Conservation (phyloP, 2,113 vertebrate genomes). For the Aspidoscelis tigris region DNA sequence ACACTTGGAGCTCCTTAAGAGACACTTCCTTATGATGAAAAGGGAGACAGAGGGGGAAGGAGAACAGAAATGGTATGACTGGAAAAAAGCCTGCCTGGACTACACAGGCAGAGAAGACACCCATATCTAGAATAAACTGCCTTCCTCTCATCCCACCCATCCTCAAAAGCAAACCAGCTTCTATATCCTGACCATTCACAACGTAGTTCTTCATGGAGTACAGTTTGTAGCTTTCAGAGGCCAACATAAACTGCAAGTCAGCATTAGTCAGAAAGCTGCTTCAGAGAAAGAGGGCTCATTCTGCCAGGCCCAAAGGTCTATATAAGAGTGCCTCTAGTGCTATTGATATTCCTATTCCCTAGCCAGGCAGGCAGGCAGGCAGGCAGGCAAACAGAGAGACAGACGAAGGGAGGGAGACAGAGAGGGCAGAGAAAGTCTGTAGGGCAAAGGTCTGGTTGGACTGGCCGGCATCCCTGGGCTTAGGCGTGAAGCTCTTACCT, state of each 20-base stretch:
- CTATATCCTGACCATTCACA: not conserved
- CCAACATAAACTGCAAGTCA: not conserved
- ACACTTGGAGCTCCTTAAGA: not conserved
- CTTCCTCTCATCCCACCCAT: not conserved
- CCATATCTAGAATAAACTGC: not conserved
- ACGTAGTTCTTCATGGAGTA: not conserved
- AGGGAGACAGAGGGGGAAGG: not conserved
- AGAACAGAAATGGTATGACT: not conserved
- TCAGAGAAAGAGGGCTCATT: not conserved
- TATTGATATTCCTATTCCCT: not conserved
- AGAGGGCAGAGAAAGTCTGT: slow-evolving; percentile 26
- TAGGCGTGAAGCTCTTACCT: slow-evolving; percentile 79
- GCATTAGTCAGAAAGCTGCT: not conserved
- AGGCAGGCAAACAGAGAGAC: slow-evolving; percentile 5
- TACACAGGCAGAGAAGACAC: not conserved
- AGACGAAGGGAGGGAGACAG: slow-evolving; percentile 8
- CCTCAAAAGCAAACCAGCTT: not conserved
- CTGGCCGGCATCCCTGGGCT: not conserved
- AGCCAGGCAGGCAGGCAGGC: slow-evolving; percentile 18
- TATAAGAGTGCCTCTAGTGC: not conserved
- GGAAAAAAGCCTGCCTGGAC: not conserved
- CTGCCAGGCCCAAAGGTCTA: not conserved
- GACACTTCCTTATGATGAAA: not conserved
- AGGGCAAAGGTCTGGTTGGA: not conserved
- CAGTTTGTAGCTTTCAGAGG: not conserved